phyloP scores from a whole-genome alignment of 1,140 invertebrate species.

The Trichoplusia ni region DNA sequence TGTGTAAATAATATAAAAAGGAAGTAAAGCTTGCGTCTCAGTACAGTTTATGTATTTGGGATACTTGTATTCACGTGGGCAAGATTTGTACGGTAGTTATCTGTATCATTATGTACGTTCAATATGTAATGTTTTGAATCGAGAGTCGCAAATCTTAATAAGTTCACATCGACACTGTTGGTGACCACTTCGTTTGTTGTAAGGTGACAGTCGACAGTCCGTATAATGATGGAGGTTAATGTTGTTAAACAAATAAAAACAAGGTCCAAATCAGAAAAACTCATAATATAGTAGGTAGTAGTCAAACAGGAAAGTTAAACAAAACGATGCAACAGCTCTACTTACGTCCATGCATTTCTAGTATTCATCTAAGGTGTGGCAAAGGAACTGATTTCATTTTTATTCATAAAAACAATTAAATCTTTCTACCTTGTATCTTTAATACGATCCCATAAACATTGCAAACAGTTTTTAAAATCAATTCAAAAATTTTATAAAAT shows the following conservation, averaged over 20 bases:
- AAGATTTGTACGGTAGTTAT: not conserved
- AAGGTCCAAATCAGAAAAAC: constrained; percentile 53
- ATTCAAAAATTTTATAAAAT: constrained; percentile 62
- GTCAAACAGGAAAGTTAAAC: constrained; percentile 59
- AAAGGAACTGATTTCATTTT: constrained; percentile 78
- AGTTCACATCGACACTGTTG: constrained; percentile 64
- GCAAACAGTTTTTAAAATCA: constrained; percentile 69
- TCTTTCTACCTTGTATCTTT: constrained; percentile 63
- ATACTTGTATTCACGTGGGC: constrained; percentile 28
- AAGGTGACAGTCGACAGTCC: constrained; percentile 56
- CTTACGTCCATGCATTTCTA: constrained; percentile 70
- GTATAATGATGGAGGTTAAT: constrained; percentile 71
- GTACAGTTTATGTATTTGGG: constrained; percentile 50
- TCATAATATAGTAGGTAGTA: constrained; percentile 44
- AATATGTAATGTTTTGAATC: constrained; percentile 14
- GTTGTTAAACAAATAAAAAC: constrained; percentile 54
- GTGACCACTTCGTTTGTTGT: constrained; percentile 35
- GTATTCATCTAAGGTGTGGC: constrained; percentile 79
- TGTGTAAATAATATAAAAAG: constrained; percentile 11
- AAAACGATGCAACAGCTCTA: constrained; percentile 56
- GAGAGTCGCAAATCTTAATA: constrained; percentile 62
- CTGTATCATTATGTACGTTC: not conserved
- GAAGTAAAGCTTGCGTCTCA: constrained; percentile 68
- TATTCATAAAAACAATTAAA: constrained; percentile 61
- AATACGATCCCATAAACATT: constrained; percentile 60